phyloP scores from a whole-genome alignment of 2,888 invertebrate genomes.

The Pyralis farinalis region DNA sequence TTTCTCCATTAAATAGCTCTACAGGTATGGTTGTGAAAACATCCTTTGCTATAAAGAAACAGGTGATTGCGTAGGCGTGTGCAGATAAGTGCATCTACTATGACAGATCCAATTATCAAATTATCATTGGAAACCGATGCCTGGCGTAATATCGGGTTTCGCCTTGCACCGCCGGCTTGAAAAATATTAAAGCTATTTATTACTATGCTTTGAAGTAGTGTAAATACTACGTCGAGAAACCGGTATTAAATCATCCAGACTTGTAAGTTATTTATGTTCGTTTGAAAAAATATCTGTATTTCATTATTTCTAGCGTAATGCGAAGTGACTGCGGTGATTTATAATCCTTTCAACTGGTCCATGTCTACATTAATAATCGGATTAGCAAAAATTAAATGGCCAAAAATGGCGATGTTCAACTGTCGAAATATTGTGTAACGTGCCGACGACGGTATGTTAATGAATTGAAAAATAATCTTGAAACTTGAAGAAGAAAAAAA shows the following conservation, averaged over 20 bases:
- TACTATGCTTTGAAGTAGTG: slow-evolving; percentile 52
- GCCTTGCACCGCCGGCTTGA: slow-evolving; percentile 44
- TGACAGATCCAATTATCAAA: slow-evolving; percentile 68
- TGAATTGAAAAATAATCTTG: no score
- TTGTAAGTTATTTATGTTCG: slow-evolving; percentile 41
- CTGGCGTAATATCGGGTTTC: slow-evolving; percentile 54
- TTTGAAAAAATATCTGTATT: slow-evolving; percentile 32
- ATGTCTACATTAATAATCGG: slow-evolving; percentile 35
- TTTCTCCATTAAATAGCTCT: no score
- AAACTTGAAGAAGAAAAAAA: no score
- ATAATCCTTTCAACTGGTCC: slow-evolving; percentile 40
- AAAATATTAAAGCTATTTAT: slow-evolving; percentile 60
- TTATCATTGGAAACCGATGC: slow-evolving; percentile 64
- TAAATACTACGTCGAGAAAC: slow-evolving; percentile 55
- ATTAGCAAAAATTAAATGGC: slow-evolving; percentile 36
- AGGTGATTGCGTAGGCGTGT: slow-evolving; percentile 35
- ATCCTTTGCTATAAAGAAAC: slow-evolving; percentile 21
- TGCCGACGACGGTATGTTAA: no score
- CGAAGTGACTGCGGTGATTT: slow-evolving; percentile 32
- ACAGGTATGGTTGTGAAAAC: no score
- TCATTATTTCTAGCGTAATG: slow-evolving; percentile 33
- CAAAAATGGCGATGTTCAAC: slow-evolving; percentile 25
- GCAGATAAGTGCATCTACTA: slow-evolving; percentile 24
- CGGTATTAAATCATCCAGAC: slow-evolving; percentile 51
- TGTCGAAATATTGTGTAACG: no score